These are phyloP conservation scores for Pelagia noctiluca DNA, from an alignment of 30 jellyfish, hydroid and myxozoan species.

Conservation along the genomic window DNA sequence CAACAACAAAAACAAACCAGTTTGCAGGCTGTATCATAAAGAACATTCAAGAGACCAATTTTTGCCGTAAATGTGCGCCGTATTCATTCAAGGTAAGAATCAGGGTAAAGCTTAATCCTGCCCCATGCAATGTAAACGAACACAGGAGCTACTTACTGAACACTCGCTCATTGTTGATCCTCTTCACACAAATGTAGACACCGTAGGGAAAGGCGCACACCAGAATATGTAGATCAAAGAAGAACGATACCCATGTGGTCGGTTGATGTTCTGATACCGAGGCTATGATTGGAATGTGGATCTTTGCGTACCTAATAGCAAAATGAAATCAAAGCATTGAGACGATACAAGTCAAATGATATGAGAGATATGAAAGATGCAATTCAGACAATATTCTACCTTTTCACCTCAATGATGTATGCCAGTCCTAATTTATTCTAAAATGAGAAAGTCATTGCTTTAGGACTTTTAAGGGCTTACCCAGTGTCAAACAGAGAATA, in stretches of 20 bases:
- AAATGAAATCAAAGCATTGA: too few species aligned
- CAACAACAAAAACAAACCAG: too few species aligned
- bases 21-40: too few species aligned
- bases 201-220: constrained; percentile 98
- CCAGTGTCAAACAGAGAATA: constrained; percentile 99
- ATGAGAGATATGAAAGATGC: too few species aligned
- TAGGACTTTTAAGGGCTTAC: constrained; percentile 29
- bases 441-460: too few species aligned
- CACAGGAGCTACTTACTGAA: constrained; percentile 77
- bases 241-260: constrained; percentile 99
- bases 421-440: too few species aligned
- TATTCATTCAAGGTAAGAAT: too few species aligned
- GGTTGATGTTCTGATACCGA: constrained; percentile 99
- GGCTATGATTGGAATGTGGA: constrained; percentile 99
- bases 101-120: not conserved
- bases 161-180: constrained; percentile 91
- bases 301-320: constrained; percentile 88
- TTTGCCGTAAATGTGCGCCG: too few species aligned
- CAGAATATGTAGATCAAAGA: constrained; percentile 96
- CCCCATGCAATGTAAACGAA: not conserved
- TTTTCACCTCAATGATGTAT: too few species aligned
- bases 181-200: constrained; percentile 89
- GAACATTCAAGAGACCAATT: too few species aligned
- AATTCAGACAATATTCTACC: too few species aligned
- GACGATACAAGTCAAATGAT: too few species aligned